phyloP scores from a whole-genome alignment of 1,140 invertebrate species.

The Vollenhovia emeryi region DNA sequence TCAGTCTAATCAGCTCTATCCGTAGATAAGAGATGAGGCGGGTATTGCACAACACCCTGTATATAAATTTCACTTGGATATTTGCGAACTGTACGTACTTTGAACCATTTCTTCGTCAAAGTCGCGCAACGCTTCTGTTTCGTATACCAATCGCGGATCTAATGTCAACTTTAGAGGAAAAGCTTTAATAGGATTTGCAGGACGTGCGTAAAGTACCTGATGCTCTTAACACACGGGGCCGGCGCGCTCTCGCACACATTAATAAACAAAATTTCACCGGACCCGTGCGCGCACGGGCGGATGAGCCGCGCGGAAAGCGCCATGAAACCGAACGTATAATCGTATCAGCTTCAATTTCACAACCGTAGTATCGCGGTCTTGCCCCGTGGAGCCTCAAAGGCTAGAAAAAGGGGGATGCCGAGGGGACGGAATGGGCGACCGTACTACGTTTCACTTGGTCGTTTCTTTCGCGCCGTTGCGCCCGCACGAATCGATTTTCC shows the following conservation, averaged over 20 bases:
- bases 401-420: too few species aligned
- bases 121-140: background rate
- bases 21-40: too few species aligned
- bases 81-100: background rate
- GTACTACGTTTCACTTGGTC: conserved; percentile 61
- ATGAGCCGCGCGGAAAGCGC: background rate
- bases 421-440: background rate
- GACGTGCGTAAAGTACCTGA: background rate
- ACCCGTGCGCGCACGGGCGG: background rate
- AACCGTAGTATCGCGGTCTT: conserved; percentile 38
- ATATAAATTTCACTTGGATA: background rate
- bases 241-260: background rate
- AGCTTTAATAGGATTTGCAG: conserved; percentile 13
- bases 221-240: background rate
- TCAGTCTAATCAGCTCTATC: too few species aligned
- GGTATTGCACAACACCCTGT: too few species aligned
- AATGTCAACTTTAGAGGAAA: background rate
- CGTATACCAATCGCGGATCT: background rate
- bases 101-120: background rate
- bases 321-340: conserved; percentile 27
- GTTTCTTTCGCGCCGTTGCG: conserved; percentile 70
- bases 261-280: conserved; percentile 22
- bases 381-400: background rate
- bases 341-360: conserved; percentile 44
- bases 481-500: conserved; percentile 69